A percentile compares a stretch with the other conserved stretches of the same genome.
phyloP scores from a whole-genome alignment of 2,113 vertebrate species.

The Sylvia atricapilla region DNA sequence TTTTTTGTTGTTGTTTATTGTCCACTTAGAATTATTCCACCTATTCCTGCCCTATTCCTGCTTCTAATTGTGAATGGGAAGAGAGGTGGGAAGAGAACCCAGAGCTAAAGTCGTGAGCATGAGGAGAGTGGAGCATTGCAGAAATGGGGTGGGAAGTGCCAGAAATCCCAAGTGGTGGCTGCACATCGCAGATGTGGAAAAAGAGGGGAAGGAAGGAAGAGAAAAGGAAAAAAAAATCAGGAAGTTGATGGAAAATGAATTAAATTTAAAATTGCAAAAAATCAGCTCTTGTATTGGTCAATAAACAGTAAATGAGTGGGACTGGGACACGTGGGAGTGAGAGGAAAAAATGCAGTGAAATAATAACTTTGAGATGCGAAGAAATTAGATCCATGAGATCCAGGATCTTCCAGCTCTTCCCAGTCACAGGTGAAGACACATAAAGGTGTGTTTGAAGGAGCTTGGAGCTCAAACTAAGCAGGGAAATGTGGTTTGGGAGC shows the following conservation, averaged over 20 bases:
- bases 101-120: neutral
- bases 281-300: neutral
- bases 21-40: neutral
- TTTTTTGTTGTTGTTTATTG: neutral
- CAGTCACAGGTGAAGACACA: neutral
- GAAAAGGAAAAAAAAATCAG: neutral
- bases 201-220: neutral
- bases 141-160: neutral
- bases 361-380: too few species aligned
- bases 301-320: neutral
- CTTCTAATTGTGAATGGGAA: neutral
- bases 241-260: neutral
- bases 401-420: neutral
- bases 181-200: neutral
- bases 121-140: neutral
- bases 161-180: neutral
- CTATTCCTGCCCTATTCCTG: neutral
- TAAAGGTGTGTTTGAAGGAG: neutral
- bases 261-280: neutral
- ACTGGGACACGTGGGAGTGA: neutral
- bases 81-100: neutral
- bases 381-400: neutral
- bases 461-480: too few species aligned
- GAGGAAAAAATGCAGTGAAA: fast-evolving
- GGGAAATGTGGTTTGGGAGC: neutral